Evolutionary conservation across 2,888 invertebrate genomes (phyloP).

Genomic region (Sminthurinus aureus): DNA sequence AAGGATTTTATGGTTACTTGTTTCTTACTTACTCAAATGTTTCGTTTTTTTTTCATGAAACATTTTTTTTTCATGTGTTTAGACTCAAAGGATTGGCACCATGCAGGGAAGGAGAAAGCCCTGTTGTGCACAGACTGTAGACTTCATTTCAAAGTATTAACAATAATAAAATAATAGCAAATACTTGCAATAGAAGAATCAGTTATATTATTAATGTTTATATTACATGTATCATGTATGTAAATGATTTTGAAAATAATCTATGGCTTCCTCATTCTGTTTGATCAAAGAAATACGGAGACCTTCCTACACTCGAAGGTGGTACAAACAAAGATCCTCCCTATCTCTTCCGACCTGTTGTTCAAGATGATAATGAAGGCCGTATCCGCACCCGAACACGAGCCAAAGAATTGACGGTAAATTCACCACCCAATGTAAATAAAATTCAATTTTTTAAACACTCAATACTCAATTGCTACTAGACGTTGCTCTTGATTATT

Average conservation of each 20-base stretch:
- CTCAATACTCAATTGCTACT: conserved; percentile 1
- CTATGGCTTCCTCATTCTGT: background rate
- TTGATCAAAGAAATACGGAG: conserved; percentile 71
- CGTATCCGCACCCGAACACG: conserved; percentile 81
- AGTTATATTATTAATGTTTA: too few relatives aligned
- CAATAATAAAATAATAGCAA: background rate
- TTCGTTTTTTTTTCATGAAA: background rate
- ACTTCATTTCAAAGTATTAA: conserved; percentile 69
- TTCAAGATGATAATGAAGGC: conserved; percentile 80
- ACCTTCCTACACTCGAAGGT: conserved; percentile 67
- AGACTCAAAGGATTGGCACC: conserved; percentile 77
- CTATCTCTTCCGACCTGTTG: conserved; percentile 69
- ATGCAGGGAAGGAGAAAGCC: conserved; percentile 73
- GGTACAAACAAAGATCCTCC: conserved; percentile 61
- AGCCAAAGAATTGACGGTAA: conserved; percentile 76
- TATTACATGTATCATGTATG: too few relatives aligned
- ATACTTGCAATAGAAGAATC: too few relatives aligned
- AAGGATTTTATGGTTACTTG: background rate
- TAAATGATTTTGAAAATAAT: background rate
- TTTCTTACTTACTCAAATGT: background rate
- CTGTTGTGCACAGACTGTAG: conserved; percentile 80
- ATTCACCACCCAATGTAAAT: conserved; percentile 55
- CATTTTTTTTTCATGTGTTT: conserved; percentile 50
- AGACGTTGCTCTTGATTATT: background rate
- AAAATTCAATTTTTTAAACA: conserved; percentile 8